phyloP scores from a whole-genome alignment of 2,888 invertebrate genomes.

The Allophyes oxyacanthae region DNA sequence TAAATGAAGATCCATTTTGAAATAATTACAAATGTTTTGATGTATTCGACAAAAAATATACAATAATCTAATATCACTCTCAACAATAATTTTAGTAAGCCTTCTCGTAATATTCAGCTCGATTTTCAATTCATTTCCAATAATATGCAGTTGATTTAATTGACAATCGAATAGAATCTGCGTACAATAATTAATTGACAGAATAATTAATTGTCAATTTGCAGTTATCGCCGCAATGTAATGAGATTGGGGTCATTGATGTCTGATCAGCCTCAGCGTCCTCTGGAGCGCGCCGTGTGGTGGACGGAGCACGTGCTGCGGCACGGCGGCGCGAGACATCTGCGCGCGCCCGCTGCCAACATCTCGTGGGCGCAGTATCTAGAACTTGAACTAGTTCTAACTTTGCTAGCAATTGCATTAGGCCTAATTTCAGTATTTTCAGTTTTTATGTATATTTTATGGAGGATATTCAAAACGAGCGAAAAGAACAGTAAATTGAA shows the following conservation, averaged over 20 bases:
- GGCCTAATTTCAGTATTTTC: background rate
- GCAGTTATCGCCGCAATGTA: conserved; percentile 23
- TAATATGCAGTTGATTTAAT: no score
- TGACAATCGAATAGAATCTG: background rate
- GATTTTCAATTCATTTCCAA: no score
- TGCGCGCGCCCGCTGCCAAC: conserved; percentile 31
- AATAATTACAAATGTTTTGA: no score
- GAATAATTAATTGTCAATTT: background rate
- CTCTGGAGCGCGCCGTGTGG: conserved; percentile 34
- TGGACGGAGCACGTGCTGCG: conserved; percentile 38
- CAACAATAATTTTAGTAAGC: no score
- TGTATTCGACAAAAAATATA: no score
- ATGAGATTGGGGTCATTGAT: conserved; percentile 18
- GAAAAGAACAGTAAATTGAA: no score
- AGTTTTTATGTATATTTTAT: conserved; percentile 10
- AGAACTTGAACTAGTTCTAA: conserved; percentile 23
- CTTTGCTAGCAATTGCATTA: conserved; percentile 2
- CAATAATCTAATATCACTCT: no score
- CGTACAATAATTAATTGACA: background rate
- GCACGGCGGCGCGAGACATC: conserved; percentile 31
- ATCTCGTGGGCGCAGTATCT: conserved; percentile 33
- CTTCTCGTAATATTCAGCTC: no score
- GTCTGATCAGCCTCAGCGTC: conserved; percentile 13
- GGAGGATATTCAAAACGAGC: conserved; percentile 4
- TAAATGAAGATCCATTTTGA: no score